Conservation (phyloP, 2,113 vertebrate genomes). For the Terrapene triunguis region DNA sequence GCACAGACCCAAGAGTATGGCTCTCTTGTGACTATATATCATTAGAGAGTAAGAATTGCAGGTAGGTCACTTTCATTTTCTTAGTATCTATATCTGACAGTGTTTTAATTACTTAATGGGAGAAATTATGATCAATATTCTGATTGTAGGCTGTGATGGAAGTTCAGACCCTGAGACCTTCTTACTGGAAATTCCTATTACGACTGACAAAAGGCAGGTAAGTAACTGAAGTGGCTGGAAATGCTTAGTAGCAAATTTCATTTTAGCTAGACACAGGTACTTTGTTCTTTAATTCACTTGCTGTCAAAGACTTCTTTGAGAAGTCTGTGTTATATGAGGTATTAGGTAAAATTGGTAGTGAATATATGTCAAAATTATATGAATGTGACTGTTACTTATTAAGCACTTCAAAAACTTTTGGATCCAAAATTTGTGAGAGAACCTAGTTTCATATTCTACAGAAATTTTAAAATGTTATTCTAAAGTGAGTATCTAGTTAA, state of each 20-base stretch:
- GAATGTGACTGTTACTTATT: not conserved
- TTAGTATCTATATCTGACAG: not conserved
- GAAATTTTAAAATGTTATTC: not conserved
- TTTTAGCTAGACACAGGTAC: not conserved
- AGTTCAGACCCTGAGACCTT: slow-evolving; percentile 93
- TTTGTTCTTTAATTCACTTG: not conserved
- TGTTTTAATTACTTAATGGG: not conserved
- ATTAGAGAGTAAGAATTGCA: not conserved
- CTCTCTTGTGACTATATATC: not conserved
- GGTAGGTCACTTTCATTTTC: not conserved
- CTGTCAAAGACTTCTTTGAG: not conserved
- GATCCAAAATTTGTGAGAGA: not conserved
- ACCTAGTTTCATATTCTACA: not conserved
- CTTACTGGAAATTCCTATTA: slow-evolving; percentile 98
- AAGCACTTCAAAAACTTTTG: not conserved
- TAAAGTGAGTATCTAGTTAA: not conserved
- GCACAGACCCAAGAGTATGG: no score
- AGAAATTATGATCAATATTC: slow-evolving; percentile 13
- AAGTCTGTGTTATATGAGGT: not conserved
- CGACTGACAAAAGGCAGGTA: slow-evolving; percentile 96
- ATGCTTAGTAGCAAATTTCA: not conserved
- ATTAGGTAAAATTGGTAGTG: not conserved
- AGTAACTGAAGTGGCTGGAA: slow-evolving; percentile 40
- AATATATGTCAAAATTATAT: not conserved
- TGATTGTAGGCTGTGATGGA: slow-evolving; percentile 95